Percentiles rank a stretch among this genome's conserved stretches.
phyloP scores from a whole-genome alignment of 1,140 invertebrate species.

The Tribolium madens region DNA sequence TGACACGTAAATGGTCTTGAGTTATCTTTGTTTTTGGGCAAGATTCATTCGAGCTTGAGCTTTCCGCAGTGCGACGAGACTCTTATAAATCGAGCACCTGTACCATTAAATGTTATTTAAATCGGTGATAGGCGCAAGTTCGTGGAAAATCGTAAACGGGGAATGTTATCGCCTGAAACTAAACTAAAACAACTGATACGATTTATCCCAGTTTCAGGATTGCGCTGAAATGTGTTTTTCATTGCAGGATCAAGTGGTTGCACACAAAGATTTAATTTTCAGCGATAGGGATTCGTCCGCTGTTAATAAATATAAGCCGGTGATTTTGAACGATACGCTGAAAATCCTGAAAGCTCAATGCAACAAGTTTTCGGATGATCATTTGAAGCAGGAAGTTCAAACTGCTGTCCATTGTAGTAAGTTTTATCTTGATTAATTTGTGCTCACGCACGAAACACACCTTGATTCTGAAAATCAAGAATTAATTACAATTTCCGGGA shows the following conservation, averaged over 20 bases:
- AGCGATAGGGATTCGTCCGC: slow-evolving; percentile 44
- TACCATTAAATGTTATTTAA: slow-evolving; percentile 30
- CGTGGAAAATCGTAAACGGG: slow-evolving; percentile 32
- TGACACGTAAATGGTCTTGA: neutral
- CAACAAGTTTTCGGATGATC: slow-evolving; percentile 41
- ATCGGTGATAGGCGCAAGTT: slow-evolving; percentile 20
- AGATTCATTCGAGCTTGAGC: neutral
- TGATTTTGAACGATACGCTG: slow-evolving; percentile 42
- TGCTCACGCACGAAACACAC: neutral
- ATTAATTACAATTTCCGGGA: slow-evolving; percentile 6
- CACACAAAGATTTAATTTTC: slow-evolving; percentile 42
- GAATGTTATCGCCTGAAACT: slow-evolving; percentile 32
- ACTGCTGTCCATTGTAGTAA: slow-evolving; percentile 50
- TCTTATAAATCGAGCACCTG: slow-evolving; percentile 6
- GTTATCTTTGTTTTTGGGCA: neutral
- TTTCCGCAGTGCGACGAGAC: neutral
- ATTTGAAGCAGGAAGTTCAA: slow-evolving; percentile 42
- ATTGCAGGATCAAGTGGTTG: slow-evolving; percentile 40
- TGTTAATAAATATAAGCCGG: slow-evolving; percentile 45
- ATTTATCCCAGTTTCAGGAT: slow-evolving; percentile 25
- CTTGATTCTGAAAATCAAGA: neutral
- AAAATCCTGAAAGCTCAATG: slow-evolving; percentile 46
- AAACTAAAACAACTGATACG: slow-evolving; percentile 36
- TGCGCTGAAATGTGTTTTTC: neutral
- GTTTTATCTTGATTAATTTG: slow-evolving; percentile 19